phyloP scores from a whole-genome alignment of 92 coral and sea anemone genomes.

The Epizoanthus ramosus region DNA sequence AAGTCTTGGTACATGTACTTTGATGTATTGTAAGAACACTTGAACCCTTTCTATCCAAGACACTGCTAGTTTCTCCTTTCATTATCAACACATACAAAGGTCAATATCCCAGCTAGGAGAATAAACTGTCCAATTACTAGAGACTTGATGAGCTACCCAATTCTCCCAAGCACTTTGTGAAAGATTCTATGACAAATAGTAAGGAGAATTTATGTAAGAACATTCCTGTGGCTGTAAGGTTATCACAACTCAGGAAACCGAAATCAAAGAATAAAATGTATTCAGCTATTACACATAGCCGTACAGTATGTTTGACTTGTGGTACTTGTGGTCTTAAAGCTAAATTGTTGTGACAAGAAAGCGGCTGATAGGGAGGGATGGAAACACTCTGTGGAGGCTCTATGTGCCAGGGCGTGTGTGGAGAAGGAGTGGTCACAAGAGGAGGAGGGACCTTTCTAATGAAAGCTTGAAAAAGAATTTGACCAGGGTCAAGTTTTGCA shows the following conservation, averaged over 20 bases:
- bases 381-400: too few species aligned
- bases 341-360: too few species aligned
- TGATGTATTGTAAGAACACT: conserved; percentile 5
- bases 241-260: conserved; percentile 4
- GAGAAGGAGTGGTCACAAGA: too few species aligned
- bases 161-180: not conserved
- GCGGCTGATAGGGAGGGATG: too few species aligned
- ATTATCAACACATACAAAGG: not conserved
- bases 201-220: not conserved
- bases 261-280: conserved; percentile 4
- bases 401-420: too few species aligned
- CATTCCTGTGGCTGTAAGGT: not conserved
- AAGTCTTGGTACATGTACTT: conserved; percentile 21
- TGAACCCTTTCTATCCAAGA: not conserved
- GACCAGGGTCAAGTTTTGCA: too few species aligned
- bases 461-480: too few species aligned
- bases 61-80: conserved; percentile 1
- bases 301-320: not conserved
- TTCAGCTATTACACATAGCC: not conserved
- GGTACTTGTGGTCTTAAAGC: too few species aligned
- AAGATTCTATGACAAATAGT: not conserved
- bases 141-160: conserved; percentile 7
- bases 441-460: too few species aligned
- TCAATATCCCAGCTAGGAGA: conserved; percentile 15
- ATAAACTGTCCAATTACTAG: conserved; percentile 8